Conservation (phyloP, 1,140 invertebrate species). For the Saxidomus purpurata region DNA sequence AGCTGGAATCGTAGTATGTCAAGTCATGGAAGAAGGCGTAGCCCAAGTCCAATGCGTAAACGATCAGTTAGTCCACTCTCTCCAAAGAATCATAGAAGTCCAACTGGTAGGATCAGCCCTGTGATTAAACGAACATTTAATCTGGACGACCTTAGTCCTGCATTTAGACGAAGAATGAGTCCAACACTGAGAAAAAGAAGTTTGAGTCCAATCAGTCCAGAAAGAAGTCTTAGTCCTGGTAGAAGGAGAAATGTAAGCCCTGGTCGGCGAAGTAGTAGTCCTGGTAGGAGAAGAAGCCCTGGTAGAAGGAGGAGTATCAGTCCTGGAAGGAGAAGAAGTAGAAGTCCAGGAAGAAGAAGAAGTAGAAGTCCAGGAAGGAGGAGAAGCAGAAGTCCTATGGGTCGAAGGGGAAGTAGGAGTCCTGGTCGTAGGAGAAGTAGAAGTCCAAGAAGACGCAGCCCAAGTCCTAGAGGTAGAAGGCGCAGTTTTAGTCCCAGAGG, state of each 20-base stretch:
- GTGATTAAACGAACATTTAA: slow-evolving; percentile 53
- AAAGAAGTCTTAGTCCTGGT: slow-evolving; percentile 36
- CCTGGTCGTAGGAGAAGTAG: slow-evolving; percentile 17
- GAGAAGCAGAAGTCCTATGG: background rate
- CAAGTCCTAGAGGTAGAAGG: background rate
- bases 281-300: slow-evolving; percentile 29
- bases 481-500: slow-evolving; percentile 31
- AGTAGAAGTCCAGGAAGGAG: slow-evolving; percentile 12
- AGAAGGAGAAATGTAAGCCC: slow-evolving; percentile 17
- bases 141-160: slow-evolving; percentile 33
- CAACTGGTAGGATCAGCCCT: slow-evolving; percentile 33
- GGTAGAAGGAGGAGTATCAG: slow-evolving; percentile 6
- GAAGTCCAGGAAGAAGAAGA: slow-evolving; percentile 31
- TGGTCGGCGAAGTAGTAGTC: slow-evolving; percentile 12
- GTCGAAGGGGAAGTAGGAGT: slow-evolving; percentile 23
- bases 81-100: background rate
- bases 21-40: background rate
- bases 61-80: background rate
- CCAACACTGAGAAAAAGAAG: slow-evolving; percentile 8
- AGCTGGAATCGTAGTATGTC: slow-evolving; percentile 56
- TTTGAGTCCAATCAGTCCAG: slow-evolving; percentile 19
- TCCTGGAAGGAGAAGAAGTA: slow-evolving; percentile 24
- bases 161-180: slow-evolving; percentile 46
- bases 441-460: slow-evolving; percentile 29
- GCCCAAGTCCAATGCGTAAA: background rate